phyloP scores from a whole-genome alignment of 2,797 vertebrate genomes.

The Momotus momota region DNA sequence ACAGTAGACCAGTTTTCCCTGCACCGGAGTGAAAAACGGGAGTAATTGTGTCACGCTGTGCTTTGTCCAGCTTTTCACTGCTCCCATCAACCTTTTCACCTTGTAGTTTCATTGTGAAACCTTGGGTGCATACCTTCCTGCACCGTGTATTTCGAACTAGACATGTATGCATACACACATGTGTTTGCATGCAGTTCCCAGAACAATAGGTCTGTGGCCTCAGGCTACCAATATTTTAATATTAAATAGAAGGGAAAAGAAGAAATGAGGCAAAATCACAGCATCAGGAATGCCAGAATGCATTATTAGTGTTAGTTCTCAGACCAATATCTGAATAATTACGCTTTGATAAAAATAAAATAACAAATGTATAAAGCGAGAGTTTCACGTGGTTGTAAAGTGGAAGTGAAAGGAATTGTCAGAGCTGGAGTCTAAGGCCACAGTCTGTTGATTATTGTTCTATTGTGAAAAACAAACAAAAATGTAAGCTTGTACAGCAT shows the following conservation, averaged over 20 bases:
- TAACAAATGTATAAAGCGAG: slow-evolving; percentile 12
- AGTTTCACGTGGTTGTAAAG: not conserved
- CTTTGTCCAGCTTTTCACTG: not conserved
- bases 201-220: not conserved
- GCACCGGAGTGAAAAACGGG: not conserved
- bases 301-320: not conserved
- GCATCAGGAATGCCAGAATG: not conserved
- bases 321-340: not conserved
- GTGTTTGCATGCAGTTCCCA: not conserved
- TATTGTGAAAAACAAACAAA: slow-evolving; percentile 55
- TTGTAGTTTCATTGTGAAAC: not conserved
- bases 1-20: not conserved
- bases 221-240: not conserved
- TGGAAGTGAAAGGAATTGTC: not conserved
- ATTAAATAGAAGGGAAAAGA: not conserved
- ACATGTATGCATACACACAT: rapidly evolving
- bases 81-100: not conserved
- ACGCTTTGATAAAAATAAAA: not conserved
- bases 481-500: slow-evolving; percentile 5
- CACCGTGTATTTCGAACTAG: not conserved
- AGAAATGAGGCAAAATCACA: not conserved
- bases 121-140: not conserved
- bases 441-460: slow-evolving; percentile 51
- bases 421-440: slow-evolving; percentile 18
- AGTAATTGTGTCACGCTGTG: not conserved